Conservation (phyloP, 2,113 vertebrate species). For the Ivindomyrus marchei region DNA sequence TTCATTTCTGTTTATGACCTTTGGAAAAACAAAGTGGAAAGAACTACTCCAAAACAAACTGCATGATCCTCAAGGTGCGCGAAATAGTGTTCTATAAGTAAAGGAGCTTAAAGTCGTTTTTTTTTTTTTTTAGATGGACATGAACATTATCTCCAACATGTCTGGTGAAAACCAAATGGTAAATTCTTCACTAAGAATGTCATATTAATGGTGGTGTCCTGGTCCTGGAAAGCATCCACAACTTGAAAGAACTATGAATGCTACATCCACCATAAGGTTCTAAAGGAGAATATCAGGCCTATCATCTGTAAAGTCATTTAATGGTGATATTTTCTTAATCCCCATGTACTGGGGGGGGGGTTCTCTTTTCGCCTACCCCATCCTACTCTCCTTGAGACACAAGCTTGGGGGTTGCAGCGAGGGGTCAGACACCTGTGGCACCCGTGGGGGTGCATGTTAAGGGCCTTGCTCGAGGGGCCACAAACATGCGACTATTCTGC, state of each 20-base stretch:
- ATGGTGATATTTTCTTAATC: background rate
- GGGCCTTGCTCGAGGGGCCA: background rate
- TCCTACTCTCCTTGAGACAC: background rate
- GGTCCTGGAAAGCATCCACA: background rate
- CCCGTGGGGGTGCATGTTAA: background rate
- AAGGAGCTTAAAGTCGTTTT: background rate
- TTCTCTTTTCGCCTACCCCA: background rate
- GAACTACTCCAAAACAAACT: background rate
- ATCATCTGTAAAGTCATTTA: background rate
- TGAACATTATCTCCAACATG: background rate
- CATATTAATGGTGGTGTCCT: background rate
- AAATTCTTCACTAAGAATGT: background rate
- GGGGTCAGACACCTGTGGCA: background rate
- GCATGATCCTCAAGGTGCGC: background rate
- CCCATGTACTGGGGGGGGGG: background rate
- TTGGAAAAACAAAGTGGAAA: background rate
- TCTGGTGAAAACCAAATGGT: background rate
- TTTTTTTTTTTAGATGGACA: background rate
- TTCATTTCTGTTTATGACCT: background rate
- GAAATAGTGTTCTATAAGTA: background rate
- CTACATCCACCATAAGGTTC: background rate
- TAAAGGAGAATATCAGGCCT: background rate
- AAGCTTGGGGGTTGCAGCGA: background rate
- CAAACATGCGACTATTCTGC: background rate
- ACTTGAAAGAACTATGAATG: background rate